These are phyloP conservation scores for Bicyclus anynana DNA, from an alignment of 1,140 invertebrate genomes.

Conservation along the genomic window DNA sequence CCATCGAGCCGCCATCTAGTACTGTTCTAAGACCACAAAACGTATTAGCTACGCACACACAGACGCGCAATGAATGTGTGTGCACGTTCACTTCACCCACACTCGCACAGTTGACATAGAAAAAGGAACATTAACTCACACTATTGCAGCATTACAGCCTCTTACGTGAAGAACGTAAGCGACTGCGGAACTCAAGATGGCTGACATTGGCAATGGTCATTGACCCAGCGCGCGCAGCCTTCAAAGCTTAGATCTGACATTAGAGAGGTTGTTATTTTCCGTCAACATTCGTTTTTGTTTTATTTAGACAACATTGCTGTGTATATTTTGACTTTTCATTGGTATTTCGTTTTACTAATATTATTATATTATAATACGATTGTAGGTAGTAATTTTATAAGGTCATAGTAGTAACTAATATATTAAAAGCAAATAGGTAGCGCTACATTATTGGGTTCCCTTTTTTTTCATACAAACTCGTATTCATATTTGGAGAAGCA, in stretches of 20 bases:
- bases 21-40: conserved; percentile 34
- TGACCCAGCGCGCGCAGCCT: conserved; percentile 69
- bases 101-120: conserved; percentile 49
- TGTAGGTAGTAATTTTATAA: not conserved
- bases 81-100: conserved; percentile 59
- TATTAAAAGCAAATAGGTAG: not conserved
- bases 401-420: not conserved
- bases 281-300: conserved; percentile 17
- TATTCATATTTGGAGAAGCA: too few relatives aligned
- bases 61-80: conserved; percentile 34
- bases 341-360: not conserved
- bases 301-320: not conserved
- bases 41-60: conserved; percentile 43
- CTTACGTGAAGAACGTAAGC: conserved; percentile 75
- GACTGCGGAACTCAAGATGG: conserved; percentile 74
- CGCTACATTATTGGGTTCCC: not conserved
- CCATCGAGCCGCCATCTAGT: conserved; percentile 48
- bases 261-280: conserved; percentile 72
- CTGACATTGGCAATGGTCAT: conserved; percentile 76
- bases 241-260: conserved; percentile 73
- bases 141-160: conserved; percentile 63
- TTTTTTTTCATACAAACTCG: too few relatives aligned
- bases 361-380: not conserved
- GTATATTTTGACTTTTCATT: not conserved
- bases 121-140: conserved; percentile 72